Conservation (phyloP, 2,797 vertebrate species). For the Brachyalestes nurse region DNA sequence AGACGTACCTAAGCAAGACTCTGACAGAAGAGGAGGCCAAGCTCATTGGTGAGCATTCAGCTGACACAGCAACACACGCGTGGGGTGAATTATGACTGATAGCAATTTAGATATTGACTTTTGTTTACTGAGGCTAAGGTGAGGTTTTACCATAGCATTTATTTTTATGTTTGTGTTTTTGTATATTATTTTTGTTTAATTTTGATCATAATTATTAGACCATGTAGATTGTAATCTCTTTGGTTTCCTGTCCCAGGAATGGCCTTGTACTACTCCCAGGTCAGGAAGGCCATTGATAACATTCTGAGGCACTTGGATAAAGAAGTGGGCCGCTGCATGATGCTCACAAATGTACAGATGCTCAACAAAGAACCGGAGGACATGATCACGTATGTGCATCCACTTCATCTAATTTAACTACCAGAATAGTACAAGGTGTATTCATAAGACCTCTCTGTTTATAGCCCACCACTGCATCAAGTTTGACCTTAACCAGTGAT, state of each 20-base stretch:
- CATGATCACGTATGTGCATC: conserved; percentile 95
- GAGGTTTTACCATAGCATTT: background rate
- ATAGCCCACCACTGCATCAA: background rate
- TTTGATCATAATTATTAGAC: background rate
- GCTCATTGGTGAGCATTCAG: conserved; percentile 85
- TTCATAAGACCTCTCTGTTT: too few species aligned
- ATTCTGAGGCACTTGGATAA: conserved; percentile 97
- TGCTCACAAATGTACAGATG: conserved; percentile 97
- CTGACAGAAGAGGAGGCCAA: conserved; percentile 98
- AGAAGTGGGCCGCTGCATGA: conserved; percentile 98
- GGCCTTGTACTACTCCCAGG: conserved; percentile 98
- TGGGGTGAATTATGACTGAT: background rate
- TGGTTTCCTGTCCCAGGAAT: conserved; percentile 81
- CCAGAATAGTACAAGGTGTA: background rate
- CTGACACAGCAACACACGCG: conserved; percentile 7
- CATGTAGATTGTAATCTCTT: background rate
- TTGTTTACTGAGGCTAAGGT: too few species aligned
- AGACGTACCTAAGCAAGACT: conserved; percentile 98
- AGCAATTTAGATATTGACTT: too few species aligned
- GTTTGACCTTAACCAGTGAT: background rate
- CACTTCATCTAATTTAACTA: conserved; percentile 22
- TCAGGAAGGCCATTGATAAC: conserved; percentile 95
- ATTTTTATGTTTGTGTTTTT: background rate
- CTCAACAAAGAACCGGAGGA: conserved; percentile 99
- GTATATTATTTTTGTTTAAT: background rate